These are phyloP conservation scores for Drosophila anomalipes DNA, from an alignment of 2,888 invertebrate species.

Conservation along the genomic window DNA sequence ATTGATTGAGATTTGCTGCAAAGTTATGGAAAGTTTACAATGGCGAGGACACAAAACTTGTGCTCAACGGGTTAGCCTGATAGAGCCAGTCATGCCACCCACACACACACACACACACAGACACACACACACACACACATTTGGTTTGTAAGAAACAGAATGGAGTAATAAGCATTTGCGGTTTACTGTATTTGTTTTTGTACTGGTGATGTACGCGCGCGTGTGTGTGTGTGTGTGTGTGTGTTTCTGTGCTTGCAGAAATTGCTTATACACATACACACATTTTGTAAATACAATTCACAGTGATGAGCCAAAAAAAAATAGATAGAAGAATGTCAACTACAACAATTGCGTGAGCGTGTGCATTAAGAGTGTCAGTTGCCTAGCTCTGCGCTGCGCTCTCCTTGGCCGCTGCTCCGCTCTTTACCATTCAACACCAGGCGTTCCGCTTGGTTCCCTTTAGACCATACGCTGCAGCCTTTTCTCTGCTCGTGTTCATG, in stretches of 20 bases:
- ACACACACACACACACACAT: slow-evolving; percentile 8
- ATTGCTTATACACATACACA: slow-evolving; percentile 12
- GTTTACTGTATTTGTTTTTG: slow-evolving; percentile 61
- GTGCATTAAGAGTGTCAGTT: slow-evolving; percentile 58
- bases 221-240: slow-evolving; percentile 4
- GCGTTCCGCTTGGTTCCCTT: not conserved
- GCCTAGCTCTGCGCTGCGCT: slow-evolving; percentile 2
- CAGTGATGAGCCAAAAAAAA: slow-evolving; percentile 56
- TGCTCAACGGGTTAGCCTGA: slow-evolving; percentile 27
- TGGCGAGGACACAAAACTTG: slow-evolving; percentile 23
- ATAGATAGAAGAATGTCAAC: slow-evolving; percentile 38
- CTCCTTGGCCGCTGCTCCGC: not conserved
- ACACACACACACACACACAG: slow-evolving; percentile 13
- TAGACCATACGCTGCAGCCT: slow-evolving; percentile 19
- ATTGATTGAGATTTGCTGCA: slow-evolving; percentile 19
- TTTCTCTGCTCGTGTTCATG: slow-evolving; percentile 61
- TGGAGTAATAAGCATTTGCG: slow-evolving; percentile 80
- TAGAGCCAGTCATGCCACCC: slow-evolving; percentile 32
- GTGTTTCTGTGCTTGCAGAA: not conserved
- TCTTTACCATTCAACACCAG: not conserved
- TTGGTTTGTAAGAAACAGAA: slow-evolving; percentile 49
- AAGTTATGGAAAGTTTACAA: slow-evolving; percentile 25
- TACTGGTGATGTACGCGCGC: not conserved
- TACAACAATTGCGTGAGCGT: slow-evolving; percentile 38
- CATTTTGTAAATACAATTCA: slow-evolving; percentile 53